phyloP scores from a whole-genome alignment of 2,797 vertebrate genomes.

The Bucorvus abyssinicus region DNA sequence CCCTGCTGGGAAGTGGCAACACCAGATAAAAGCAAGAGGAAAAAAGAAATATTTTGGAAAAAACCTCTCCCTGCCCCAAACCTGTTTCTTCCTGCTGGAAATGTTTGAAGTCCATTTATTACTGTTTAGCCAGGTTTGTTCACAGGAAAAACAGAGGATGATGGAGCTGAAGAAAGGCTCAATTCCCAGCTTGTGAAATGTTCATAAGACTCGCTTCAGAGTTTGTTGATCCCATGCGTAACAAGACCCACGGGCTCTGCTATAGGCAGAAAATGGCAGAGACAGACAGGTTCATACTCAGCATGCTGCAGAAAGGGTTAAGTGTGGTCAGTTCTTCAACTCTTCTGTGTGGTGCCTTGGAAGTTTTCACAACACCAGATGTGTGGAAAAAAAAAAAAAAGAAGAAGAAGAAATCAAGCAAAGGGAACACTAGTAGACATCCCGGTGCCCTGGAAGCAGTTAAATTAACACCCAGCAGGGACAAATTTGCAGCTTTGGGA shows the following conservation, averaged over 20 bases:
- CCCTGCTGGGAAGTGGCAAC: not conserved
- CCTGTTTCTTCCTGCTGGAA: slow-evolving; percentile 27
- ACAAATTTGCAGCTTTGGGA: slow-evolving; percentile 63
- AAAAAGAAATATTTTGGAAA: slow-evolving; percentile 40
- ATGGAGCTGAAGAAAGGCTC: not conserved
- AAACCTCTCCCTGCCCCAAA: not conserved
- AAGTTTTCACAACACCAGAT: slow-evolving; percentile 61
- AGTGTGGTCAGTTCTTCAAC: slow-evolving; percentile 26
- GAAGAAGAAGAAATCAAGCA: slow-evolving; percentile 20
- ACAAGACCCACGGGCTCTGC: not conserved
- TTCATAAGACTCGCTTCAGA: not conserved
- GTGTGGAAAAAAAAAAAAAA: not conserved
- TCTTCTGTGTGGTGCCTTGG: slow-evolving; percentile 25
- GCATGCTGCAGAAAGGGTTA: slow-evolving; percentile 43
- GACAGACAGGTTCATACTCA: not conserved
- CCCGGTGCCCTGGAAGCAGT: slow-evolving; percentile 64
- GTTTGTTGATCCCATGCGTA: fast-evolving
- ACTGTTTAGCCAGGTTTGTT: not conserved
- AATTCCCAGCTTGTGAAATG: not conserved
- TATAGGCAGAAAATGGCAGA: not conserved
- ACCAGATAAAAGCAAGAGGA: slow-evolving; percentile 20
- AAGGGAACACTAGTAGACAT: slow-evolving; percentile 45
- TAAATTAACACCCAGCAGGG: slow-evolving; percentile 69
- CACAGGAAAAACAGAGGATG: not conserved
- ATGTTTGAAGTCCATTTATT: slow-evolving; percentile 13